These are phyloP conservation scores for Chrysopa pallens DNA, from an alignment of 1,140 invertebrate genomes.

Conservation along the genomic window DNA sequence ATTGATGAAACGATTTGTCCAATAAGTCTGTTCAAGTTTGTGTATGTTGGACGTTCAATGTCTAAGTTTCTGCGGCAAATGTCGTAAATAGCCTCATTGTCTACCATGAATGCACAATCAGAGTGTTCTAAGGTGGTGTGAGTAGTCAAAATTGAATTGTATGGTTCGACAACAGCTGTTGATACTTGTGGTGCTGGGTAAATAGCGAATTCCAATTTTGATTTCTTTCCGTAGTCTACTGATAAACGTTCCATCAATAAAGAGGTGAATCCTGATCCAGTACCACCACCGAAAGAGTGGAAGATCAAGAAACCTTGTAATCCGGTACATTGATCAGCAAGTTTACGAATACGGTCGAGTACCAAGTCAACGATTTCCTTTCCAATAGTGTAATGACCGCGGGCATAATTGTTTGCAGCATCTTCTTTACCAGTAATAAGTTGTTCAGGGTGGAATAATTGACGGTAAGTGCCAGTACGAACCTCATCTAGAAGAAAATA, in stretches of 20 bases:
- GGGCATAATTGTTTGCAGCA: constrained; percentile 76
- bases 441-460: constrained; percentile 74
- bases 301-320: constrained; percentile 79
- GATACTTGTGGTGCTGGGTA: constrained; percentile 80
- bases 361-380: constrained; percentile 74
- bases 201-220: constrained; percentile 75
- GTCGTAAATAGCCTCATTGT: constrained; percentile 80
- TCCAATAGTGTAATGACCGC: constrained; percentile 83
- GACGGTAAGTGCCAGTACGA: constrained; percentile 63
- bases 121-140: constrained; percentile 69
- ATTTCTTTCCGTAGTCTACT: constrained; percentile 78
- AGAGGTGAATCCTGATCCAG: constrained; percentile 75
- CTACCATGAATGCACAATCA: constrained; percentile 77
- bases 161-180: constrained; percentile 81
- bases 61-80: constrained; percentile 78
- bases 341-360: constrained; percentile 56
- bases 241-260: constrained; percentile 77
- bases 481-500: constrained; percentile 41
- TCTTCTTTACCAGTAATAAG: constrained; percentile 76
- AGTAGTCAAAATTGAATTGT: constrained; percentile 69
- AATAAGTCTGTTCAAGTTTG: constrained; percentile 60
- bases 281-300: constrained; percentile 78
- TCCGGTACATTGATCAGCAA: constrained; percentile 74
- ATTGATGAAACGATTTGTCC: constrained; percentile 77
- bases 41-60: constrained; percentile 70